Evolutionary conservation across 1,140 invertebrate species (phyloP).

Genomic region (Microvelia longipes): DNA sequence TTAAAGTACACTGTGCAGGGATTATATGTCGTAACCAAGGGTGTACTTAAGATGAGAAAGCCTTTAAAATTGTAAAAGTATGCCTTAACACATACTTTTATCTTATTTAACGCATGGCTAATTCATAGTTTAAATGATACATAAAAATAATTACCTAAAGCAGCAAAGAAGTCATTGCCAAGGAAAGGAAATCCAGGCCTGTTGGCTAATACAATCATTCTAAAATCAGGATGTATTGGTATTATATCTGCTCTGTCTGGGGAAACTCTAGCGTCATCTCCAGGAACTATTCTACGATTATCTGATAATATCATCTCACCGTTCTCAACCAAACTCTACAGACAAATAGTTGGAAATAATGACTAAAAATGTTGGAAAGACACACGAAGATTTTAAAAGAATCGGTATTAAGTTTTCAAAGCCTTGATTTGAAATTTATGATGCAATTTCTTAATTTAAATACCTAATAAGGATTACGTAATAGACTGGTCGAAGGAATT

Average conservation of each 20-base stretch:
- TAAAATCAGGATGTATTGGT: constrained; percentile 67
- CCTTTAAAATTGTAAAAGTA: too few relatives aligned
- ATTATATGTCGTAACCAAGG: too few relatives aligned
- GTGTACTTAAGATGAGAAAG: too few relatives aligned
- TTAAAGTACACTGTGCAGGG: too few relatives aligned
- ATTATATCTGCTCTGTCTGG: constrained; percentile 40
- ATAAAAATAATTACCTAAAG: constrained; percentile 39
- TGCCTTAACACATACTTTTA: too few relatives aligned
- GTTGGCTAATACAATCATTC: constrained; percentile 86
- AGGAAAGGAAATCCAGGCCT: constrained; percentile 94
- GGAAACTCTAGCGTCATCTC: constrained; percentile 23
- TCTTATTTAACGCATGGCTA: too few relatives aligned
- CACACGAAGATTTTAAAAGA: background rate
- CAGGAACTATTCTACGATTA: constrained; percentile 68
- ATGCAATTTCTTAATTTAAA: too few relatives aligned
- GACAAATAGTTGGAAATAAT: constrained; percentile 8
- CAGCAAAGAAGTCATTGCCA: constrained; percentile 91
- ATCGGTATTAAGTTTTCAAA: background rate
- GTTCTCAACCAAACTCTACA: constrained; percentile 70
- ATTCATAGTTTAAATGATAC: too few relatives aligned
- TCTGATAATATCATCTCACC: constrained; percentile 92
- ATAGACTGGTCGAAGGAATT: too few relatives aligned
- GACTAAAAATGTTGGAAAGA: background rate
- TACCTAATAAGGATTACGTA: too few relatives aligned
- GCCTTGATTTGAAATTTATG: background rate